Evolutionary conservation across 1,140 invertebrate species (phyloP).

Genomic region (Popillia japonica): DNA sequence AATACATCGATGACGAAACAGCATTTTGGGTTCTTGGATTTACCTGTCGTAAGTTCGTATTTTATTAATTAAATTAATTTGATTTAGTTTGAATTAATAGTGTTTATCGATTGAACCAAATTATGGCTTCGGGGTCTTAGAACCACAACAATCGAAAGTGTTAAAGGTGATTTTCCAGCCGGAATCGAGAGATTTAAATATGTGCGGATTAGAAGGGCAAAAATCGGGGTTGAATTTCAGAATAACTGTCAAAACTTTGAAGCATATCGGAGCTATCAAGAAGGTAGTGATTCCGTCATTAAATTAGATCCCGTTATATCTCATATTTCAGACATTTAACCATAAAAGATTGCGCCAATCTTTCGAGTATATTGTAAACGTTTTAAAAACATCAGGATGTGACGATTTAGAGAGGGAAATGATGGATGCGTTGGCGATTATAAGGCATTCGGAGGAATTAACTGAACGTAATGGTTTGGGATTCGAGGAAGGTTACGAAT

Average conservation of each 20-base stretch:
- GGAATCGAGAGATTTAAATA: conserved; percentile 45
- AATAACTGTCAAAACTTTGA: conserved; percentile 45
- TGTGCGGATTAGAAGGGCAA: not conserved
- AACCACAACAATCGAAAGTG: conserved; percentile 44
- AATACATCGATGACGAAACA: conserved; percentile 48
- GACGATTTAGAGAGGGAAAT: conserved; percentile 28
- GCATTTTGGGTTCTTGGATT: conserved; percentile 50
- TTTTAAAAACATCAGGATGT: not conserved
- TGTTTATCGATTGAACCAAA: conserved; percentile 48
- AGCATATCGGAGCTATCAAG: conserved; percentile 44
- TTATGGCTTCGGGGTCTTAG: conserved; percentile 50
- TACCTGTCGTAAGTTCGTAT: conserved; percentile 48
- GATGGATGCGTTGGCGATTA: conserved; percentile 7
- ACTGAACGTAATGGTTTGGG: not conserved
- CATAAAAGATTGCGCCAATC: not conserved
- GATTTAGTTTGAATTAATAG: conserved; percentile 39
- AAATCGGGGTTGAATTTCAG: conserved; percentile 42
- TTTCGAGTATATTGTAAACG: not conserved
- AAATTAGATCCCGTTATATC: too few species aligned
- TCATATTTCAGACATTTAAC: conserved; percentile 9
- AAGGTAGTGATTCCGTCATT: too few species aligned
- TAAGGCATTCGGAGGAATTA: conserved; percentile 17
- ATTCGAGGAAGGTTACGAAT: not conserved
- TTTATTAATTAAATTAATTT: not conserved
- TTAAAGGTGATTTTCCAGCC: conserved; percentile 47